Evolutionary conservation across 1,140 invertebrate species (phyloP).

Genomic region (Sitophilus oryzae): DNA sequence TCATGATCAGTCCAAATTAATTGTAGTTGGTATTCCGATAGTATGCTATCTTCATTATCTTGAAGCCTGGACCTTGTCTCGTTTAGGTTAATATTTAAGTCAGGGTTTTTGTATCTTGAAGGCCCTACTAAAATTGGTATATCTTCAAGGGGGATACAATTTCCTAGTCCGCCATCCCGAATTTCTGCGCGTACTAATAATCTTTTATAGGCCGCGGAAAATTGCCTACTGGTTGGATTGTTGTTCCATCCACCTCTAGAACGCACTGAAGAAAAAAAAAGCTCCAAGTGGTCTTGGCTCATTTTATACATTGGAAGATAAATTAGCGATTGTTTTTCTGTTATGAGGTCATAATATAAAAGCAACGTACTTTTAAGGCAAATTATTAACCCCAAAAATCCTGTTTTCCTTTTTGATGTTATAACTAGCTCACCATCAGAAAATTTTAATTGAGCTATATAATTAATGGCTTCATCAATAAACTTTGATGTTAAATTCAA

Average conservation of each 20-base stretch:
- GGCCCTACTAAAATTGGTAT: not conserved
- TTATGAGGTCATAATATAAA: not conserved
- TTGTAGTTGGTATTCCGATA: no score
- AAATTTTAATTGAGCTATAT: slow-evolving; percentile 5
- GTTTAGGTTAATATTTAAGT: no score
- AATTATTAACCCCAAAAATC: no score
- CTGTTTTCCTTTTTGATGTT: no score
- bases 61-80: no score
- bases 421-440: not conserved
- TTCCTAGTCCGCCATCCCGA: not conserved
- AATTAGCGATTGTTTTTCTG: not conserved
- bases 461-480: slow-evolving; percentile 1
- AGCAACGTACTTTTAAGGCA: slow-evolving; percentile 1
- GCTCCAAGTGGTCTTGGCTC: no score
- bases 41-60: no score
- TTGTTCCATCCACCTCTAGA: slow-evolving; percentile 5
- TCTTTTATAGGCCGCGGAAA: slow-evolving; percentile 5
- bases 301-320: slow-evolving; percentile 2
- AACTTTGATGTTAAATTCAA: not conserved
- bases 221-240: slow-evolving; percentile 6
- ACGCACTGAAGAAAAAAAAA: slow-evolving; percentile 27
- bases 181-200: slow-evolving; percentile 1
- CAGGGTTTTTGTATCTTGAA: not conserved
- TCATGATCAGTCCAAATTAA: no score
- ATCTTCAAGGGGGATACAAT: slow-evolving; percentile 3